Percentiles rank a stretch among this genome's conserved stretches.
phyloP scores from a whole-genome alignment of 1,140 invertebrate species.

The Musca vetustissima region DNA sequence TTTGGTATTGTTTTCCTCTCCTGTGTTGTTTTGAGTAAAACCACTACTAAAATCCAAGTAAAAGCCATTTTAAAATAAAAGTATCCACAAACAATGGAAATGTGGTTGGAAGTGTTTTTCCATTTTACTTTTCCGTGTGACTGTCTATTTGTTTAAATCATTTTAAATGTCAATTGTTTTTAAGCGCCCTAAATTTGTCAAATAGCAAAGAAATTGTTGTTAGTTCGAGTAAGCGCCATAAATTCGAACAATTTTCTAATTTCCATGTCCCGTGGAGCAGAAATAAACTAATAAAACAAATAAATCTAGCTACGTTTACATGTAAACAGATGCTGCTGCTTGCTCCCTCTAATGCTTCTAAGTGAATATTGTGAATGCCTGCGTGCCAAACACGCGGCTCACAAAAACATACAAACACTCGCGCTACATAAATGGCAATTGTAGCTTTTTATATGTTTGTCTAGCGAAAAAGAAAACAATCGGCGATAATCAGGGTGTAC shows the following conservation, averaged over 20 bases:
- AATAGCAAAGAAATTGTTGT: neutral
- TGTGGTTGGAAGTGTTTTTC: neutral
- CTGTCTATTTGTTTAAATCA: slow-evolving; percentile 12
- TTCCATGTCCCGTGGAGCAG: no score
- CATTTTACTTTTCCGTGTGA: neutral
- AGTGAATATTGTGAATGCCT: no score
- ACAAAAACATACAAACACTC: no score
- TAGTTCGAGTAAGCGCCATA: slow-evolving; percentile 9
- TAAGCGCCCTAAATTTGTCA: slow-evolving; percentile 17
- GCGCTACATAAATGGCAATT: no score
- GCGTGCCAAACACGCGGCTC: no score
- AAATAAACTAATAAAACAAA: neutral
- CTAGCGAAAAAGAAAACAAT: no score
- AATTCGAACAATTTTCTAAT: no score
- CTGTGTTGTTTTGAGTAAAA: slow-evolving; percentile 10
- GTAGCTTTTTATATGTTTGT: no score
- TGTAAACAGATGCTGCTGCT: no score
- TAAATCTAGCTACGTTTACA: no score
- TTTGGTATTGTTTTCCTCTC: slow-evolving; percentile 25
- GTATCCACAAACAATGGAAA: neutral
- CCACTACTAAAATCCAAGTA: neutral
- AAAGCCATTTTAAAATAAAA: slow-evolving; percentile 4
- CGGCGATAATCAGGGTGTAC: no score
- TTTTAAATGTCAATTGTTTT: slow-evolving; percentile 21
- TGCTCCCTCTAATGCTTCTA: no score